Evolutionary conservation across 2,888 invertebrate genomes (phyloP).

Genomic region (Ischnura elegans): DNA sequence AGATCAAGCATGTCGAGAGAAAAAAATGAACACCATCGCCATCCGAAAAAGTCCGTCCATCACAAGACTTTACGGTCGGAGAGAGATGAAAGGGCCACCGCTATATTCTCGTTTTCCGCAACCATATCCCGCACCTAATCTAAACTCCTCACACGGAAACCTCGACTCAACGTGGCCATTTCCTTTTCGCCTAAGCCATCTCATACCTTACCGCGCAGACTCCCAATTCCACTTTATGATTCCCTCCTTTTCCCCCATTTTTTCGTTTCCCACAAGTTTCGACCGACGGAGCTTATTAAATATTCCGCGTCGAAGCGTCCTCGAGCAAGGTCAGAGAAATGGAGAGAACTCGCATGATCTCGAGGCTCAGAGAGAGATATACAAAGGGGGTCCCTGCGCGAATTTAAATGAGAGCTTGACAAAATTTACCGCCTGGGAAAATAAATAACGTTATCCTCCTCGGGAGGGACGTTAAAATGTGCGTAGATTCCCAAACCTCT

Average conservation of each 20-base stretch:
- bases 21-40: neutral
- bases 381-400: neutral
- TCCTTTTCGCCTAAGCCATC: too few relatives aligned
- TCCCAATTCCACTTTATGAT: neutral
- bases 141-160: too few relatives aligned
- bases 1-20: neutral
- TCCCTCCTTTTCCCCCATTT: neutral
- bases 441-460: too few relatives aligned
- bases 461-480: too few relatives aligned
- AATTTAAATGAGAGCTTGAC: slow-evolving; percentile 11
- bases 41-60: neutral
- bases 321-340: neutral
- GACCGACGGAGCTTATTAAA: slow-evolving; percentile 49
- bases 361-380: neutral
- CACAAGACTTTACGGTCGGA: neutral
- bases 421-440: neutral
- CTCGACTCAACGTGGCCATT: too few relatives aligned
- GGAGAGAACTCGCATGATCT: neutral
- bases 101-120: neutral
- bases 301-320: slow-evolving; percentile 30
- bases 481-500: too few relatives aligned
- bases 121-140: neutral
- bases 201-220: too few relatives aligned
- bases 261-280: slow-evolving; percentile 30
- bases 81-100: neutral